These are phyloP conservation scores for Meloidogyne chitwoodi DNA, from an alignment of 1,140 invertebrate species.

Conservation along the genomic window DNA sequence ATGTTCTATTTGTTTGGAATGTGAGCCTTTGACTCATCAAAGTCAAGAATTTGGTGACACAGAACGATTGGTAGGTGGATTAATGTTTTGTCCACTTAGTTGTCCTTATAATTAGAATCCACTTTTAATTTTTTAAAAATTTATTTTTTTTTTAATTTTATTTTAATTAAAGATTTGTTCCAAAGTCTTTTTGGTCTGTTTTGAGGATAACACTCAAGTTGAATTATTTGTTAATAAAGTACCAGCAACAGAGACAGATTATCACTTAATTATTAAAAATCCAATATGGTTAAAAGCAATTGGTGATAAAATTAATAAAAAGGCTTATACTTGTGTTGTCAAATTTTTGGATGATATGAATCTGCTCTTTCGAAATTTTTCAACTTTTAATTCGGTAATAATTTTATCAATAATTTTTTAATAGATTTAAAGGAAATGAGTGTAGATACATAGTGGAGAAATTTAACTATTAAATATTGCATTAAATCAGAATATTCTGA, in stretches of 20 bases:
- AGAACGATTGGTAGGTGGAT: conserved; percentile 26
- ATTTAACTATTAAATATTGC: too few relatives aligned
- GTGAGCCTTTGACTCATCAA: conserved; percentile 19
- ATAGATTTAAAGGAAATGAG: too few relatives aligned
- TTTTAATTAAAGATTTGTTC: conserved; percentile 31
- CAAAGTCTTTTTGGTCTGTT: conserved; percentile 42
- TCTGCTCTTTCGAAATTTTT: conserved; percentile 41
- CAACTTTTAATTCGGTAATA: conserved; percentile 37
- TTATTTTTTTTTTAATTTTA: not conserved
- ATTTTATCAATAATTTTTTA: not conserved
- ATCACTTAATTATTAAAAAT: conserved; percentile 32
- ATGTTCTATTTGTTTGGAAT: conserved; percentile 29
- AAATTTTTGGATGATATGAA: conserved; percentile 47
- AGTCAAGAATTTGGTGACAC: conserved; percentile 21
- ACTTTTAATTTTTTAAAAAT: not conserved
- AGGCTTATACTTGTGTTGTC: conserved; percentile 13
- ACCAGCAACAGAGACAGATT: conserved; percentile 6
- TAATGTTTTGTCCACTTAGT: not conserved
- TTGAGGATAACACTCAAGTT: conserved; percentile 21
- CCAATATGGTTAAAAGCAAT: conserved; percentile 36
- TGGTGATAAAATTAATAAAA: conserved; percentile 14
- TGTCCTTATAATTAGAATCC: not conserved
- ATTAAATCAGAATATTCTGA: not conserved
- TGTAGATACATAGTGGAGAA: too few relatives aligned
- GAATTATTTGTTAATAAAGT: conserved; percentile 35